A percentile compares a stretch with the other conserved stretches of the same genome.
phyloP scores from a whole-genome alignment of 1,140 invertebrate species.

The Akabosia matsudoensis region DNA sequence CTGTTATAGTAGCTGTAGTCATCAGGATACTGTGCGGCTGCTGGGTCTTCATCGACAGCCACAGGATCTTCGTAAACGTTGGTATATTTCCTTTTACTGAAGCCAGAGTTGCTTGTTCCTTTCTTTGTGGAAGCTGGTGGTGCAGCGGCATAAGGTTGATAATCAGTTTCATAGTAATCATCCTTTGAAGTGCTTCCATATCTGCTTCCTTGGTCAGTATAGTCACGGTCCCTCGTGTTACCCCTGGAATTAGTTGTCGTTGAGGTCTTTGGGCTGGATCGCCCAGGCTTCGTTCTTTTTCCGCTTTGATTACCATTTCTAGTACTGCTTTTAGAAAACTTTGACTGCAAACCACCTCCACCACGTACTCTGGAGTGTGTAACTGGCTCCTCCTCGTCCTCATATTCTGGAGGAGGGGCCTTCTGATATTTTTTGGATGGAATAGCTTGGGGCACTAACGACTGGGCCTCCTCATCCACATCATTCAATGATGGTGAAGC shows the following conservation, averaged over 20 bases:
- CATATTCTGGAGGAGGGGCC: background rate
- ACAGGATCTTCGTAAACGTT: slow-evolving; percentile 14
- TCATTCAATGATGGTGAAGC: background rate
- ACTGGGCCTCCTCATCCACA: slow-evolving; percentile 1
- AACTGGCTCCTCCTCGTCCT: background rate
- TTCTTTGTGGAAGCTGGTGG: background rate
- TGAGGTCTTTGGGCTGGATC: background rate
- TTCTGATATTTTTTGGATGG: background rate
- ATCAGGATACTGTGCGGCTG: slow-evolving; percentile 31
- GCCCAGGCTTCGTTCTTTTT: background rate
- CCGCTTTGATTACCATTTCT: background rate
- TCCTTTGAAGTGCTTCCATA: background rate
- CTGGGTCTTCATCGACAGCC: slow-evolving; percentile 24
- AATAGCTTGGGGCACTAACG: background rate
- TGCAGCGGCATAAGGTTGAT: slow-evolving; percentile 7
- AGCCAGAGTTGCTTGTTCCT: background rate
- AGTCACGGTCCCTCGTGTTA: background rate
- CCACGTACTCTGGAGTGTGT: background rate
- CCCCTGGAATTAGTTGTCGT: background rate
- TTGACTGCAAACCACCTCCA: background rate
- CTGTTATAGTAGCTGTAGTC: slow-evolving; percentile 37
- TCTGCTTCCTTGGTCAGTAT: background rate
- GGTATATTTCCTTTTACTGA: slow-evolving; percentile 8
- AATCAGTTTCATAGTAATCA: slow-evolving; percentile 11
- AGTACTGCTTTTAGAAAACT: background rate